These are phyloP conservation scores for Sphyrna mokarran DNA, from an alignment of 2,113 vertebrate genomes.

Conservation along the genomic window DNA sequence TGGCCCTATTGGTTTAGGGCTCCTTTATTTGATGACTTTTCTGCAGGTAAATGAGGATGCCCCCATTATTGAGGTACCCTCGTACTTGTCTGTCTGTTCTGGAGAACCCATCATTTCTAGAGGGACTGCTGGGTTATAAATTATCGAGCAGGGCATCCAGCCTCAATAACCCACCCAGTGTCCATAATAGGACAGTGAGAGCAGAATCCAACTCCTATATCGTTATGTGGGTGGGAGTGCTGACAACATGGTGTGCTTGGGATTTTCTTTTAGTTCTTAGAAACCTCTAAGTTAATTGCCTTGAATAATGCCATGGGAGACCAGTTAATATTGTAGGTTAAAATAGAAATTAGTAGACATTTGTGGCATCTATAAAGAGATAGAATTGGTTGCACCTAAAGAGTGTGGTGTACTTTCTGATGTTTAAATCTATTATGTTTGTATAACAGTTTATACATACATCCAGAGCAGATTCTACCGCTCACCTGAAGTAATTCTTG, in stretches of 20 bases:
- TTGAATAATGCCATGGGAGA: background rate
- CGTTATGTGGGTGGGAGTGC: too few species aligned
- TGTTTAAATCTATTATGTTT: background rate
- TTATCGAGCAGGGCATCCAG: background rate
- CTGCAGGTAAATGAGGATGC: background rate
- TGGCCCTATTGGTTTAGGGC: background rate
- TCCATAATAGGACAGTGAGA: too few species aligned
- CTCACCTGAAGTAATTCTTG: constrained; percentile 88
- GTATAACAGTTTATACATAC: constrained; percentile 75
- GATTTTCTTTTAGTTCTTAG: background rate
- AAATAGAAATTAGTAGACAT: background rate
- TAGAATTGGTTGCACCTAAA: background rate
- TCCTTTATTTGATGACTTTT: background rate
- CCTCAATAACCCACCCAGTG: too few species aligned
- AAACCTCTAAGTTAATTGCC: background rate
- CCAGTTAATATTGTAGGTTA: background rate
- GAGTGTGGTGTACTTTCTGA: background rate
- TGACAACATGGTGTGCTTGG: too few species aligned
- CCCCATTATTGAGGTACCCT: too few species aligned
- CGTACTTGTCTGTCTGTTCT: background rate
- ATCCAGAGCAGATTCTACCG: constrained; percentile 93
- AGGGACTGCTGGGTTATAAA: background rate
- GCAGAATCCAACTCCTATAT: too few species aligned
- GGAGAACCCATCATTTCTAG: background rate
- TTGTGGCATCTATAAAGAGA: background rate